Evolutionary conservation across 1,140 invertebrate genomes (phyloP).

Genomic region (Neodiprion virginianus): DNA sequence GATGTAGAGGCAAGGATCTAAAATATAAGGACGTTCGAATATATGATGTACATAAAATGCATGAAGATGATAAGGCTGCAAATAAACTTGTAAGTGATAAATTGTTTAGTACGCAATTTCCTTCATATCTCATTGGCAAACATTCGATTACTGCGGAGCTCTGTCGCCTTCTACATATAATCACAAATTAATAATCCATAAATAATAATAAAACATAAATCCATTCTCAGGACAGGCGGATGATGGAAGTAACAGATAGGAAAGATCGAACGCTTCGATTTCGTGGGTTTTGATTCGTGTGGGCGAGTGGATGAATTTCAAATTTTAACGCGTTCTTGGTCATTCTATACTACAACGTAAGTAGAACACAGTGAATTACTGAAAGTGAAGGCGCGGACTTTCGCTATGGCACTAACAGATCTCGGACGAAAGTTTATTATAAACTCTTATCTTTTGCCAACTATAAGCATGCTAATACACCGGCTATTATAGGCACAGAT

Average conservation of each 20-base stretch:
- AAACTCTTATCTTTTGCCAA: not conserved
- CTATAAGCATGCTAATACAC: too few species aligned
- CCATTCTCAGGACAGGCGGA: too few species aligned
- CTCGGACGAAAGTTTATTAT: not conserved
- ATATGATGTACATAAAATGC: not conserved
- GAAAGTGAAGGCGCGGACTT: conserved; percentile 1
- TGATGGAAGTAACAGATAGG: too few species aligned
- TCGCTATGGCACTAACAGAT: not conserved
- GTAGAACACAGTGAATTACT: conserved; percentile 5
- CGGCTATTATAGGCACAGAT: too few species aligned
- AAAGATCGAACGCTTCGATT: too few species aligned
- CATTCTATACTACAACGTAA: not conserved
- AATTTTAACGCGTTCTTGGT: not conserved
- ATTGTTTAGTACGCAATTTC: too few species aligned
- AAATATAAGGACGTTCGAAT: conserved; percentile 42
- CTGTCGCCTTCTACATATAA: too few species aligned
- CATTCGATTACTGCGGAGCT: too few species aligned
- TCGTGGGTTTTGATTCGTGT: too few species aligned
- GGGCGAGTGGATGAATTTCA: not conserved
- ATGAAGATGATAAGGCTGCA: not conserved
- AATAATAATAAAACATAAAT: too few species aligned
- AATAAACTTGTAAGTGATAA: not conserved
- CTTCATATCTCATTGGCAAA: too few species aligned
- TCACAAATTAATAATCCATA: too few species aligned
- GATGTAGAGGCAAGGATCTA: conserved; percentile 95